Evolutionary conservation across 2,888 invertebrate genomes (phyloP).

Genomic region (Bruchidius siliquastri): DNA sequence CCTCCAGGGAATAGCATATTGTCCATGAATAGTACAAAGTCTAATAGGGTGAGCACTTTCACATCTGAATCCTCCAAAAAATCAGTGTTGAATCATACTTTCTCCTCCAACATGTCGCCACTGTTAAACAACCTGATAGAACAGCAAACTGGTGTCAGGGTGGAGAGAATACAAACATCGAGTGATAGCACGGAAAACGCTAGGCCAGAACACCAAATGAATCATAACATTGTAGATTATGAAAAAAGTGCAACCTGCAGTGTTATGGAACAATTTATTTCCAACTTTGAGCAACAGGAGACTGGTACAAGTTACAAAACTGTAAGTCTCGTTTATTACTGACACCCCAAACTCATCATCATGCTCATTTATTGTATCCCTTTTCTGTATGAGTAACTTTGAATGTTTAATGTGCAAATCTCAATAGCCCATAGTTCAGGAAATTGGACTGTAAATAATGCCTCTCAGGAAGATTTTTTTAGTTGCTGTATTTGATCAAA

Average conservation of each 20-base stretch:
- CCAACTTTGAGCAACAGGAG: not conserved
- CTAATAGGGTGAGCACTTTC: not conserved
- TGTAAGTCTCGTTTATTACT: too few relatives aligned
- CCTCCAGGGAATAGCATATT: not conserved
- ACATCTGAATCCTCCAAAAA: not conserved
- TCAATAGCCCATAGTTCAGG: too few relatives aligned
- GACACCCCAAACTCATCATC: too few relatives aligned
- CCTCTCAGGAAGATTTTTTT: too few relatives aligned
- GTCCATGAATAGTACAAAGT: not conserved
- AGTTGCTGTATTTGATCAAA: too few relatives aligned
- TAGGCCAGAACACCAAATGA: not conserved
- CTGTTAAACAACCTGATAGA: conserved; percentile 1
- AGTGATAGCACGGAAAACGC: not conserved
- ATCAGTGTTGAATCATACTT: not conserved
- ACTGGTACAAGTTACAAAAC: not conserved
- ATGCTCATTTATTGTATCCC: too few relatives aligned
- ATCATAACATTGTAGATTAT: not conserved
- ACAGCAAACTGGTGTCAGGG: not conserved
- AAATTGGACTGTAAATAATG: too few relatives aligned
- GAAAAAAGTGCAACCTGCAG: not conserved
- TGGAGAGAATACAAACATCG: not conserved
- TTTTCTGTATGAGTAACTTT: too few relatives aligned
- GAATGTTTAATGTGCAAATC: too few relatives aligned
- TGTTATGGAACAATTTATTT: not conserved
- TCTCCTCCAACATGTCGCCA: not conserved